Evolutionary conservation across 2,797 vertebrate species (phyloP), one percentile per base, ranked within the genome.

Genomic region (Moxostoma hubbsi): DNA sequence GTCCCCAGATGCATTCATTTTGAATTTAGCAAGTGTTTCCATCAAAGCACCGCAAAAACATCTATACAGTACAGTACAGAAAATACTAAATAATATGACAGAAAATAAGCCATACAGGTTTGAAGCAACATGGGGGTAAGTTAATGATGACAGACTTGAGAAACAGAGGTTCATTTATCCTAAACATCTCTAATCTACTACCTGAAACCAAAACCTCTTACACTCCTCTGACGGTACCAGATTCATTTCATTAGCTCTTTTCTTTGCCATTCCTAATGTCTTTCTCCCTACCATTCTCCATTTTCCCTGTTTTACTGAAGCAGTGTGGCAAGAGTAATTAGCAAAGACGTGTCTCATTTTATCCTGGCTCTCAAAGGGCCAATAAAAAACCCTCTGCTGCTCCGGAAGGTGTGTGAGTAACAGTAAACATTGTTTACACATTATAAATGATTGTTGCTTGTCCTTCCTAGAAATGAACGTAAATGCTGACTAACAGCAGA

Each of bases 351-450:
- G 53, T 66, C 69, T 79, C 62, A 16, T 73, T 73, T 73, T 79
- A 49, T 64, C 73, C 45, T 2, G 7, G n/a, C 61, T 54, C 73
- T 75, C 73, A 46, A 15, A 46, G 73, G 73, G 61, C 73, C 73
- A 64, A 64, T 75, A 75, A 64, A 65, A 63, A 64, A 16, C 69
- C 4, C 36, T 36, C 69, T 50, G 63, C 61, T 46, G 51, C 53
- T 65, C 51, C 13, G 15, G 75, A 77, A 59, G 77, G 47, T 73
- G 69, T 64, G 77, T 51, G 69, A 79, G 46, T 15, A 36, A 73
- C 62, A 15, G 49, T 71, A 78, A 78, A 62, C 66, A 54, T 45
- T 63, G 75, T 68, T 69, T 69, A 53, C 65, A 67, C 64, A 77
- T 51, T 55, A 62, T 75, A 64, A 75, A 75, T 75, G 73, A 75